phyloP scores from a whole-genome alignment of 2,888 invertebrate genomes.

The Dynastes grantii region DNA sequence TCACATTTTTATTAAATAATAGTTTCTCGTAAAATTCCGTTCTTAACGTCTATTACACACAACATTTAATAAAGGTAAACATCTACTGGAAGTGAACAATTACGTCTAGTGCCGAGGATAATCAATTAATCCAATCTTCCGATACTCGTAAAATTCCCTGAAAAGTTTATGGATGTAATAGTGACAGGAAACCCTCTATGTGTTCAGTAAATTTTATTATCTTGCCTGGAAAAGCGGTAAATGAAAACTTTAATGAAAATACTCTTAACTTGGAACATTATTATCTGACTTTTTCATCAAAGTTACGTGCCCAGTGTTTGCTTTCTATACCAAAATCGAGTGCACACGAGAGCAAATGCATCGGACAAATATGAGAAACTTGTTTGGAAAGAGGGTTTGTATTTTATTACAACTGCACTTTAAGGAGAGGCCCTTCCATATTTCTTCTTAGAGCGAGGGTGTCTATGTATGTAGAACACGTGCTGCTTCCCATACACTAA shows the following conservation, averaged over 20 bases:
- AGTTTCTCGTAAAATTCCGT: too few species aligned
- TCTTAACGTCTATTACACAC: neutral
- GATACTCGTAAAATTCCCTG: slow-evolving; percentile 23
- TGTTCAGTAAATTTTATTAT: slow-evolving; percentile 31
- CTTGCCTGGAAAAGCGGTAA: slow-evolving; percentile 21
- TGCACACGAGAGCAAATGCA: slow-evolving; percentile 39
- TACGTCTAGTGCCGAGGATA: neutral
- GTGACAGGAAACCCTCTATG: neutral
- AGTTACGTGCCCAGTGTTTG: slow-evolving; percentile 24
- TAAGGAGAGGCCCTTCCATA: slow-evolving; percentile 50
- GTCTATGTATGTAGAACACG: slow-evolving; percentile 38
- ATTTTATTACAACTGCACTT: slow-evolving; percentile 56
- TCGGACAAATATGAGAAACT: slow-evolving; percentile 54
- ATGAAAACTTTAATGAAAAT: slow-evolving; percentile 44
- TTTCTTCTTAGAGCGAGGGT: slow-evolving; percentile 45
- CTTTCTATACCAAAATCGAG: slow-evolving; percentile 33
- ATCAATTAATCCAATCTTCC: slow-evolving; percentile 3
- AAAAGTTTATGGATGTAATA: slow-evolving; percentile 16
- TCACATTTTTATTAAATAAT: too few species aligned
- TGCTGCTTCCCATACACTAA: slow-evolving; percentile 43
- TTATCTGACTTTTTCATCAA: slow-evolving; percentile 43
- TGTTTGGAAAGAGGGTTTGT: slow-evolving; percentile 51
- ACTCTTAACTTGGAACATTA: slow-evolving; percentile 23
- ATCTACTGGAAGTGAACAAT: neutral
- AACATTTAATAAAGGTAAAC: neutral